Conservation (phyloP, 2,888 invertebrate genomes). For the Cyaniris semiargus region DNA sequence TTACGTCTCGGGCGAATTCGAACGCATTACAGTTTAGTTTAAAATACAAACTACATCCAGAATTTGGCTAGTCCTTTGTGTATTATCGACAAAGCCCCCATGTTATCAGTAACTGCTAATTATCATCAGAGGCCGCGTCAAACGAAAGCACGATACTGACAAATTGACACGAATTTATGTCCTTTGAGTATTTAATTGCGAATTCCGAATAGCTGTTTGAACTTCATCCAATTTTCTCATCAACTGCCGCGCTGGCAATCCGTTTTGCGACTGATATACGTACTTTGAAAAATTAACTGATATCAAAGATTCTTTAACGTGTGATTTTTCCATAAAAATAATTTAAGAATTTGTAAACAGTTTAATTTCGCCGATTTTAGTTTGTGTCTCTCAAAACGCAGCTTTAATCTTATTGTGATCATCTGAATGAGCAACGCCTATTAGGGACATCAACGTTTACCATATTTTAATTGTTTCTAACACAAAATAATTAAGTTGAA, state of each 20-base stretch:
- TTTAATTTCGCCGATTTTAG: too few relatives aligned
- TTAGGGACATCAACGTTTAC: too few relatives aligned
- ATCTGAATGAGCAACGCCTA: too few relatives aligned
- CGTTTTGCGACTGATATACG: neutral
- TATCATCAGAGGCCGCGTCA: constrained; percentile 30
- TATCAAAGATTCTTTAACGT: neutral
- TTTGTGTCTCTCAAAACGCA: too few relatives aligned
- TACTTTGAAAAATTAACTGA: neutral
- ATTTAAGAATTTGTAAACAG: too few relatives aligned
- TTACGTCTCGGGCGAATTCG: too few relatives aligned
- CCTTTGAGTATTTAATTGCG: constrained; percentile 18
- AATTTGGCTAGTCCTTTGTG: neutral
- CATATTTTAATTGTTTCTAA: too few relatives aligned
- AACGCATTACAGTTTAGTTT: too few relatives aligned
- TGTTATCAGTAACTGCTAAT: constrained; percentile 19
- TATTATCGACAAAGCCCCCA: neutral
- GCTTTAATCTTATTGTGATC: too few relatives aligned
- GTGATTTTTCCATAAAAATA: neutral
- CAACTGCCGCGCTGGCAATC: neutral
- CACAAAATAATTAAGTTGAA: too few relatives aligned
- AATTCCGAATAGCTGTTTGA: constrained; percentile 8
- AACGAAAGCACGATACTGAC: constrained; percentile 1
- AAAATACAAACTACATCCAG: neutral
- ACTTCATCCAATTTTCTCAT: constrained; percentile 18
- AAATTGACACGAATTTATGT: constrained; percentile 20